Evolutionary conservation across 2,888 invertebrate genomes (phyloP), one percentile per base, ranked within the genome.

Genomic region (Oscheius myriophilus): DNA sequence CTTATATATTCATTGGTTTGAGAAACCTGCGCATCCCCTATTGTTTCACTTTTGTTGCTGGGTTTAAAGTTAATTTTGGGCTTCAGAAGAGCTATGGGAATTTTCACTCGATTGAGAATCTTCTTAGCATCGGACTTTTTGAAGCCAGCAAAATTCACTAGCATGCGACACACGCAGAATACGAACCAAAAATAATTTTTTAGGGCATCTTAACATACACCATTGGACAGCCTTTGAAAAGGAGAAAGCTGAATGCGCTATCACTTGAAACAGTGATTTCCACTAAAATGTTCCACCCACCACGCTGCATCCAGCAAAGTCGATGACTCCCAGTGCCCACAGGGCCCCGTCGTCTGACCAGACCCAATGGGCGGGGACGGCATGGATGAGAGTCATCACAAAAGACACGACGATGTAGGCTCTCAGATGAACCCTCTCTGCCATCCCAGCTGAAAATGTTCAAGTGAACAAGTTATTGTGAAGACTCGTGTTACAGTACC

Each of bases 281-380:
- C 33, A 6, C 3, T 3, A 33, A 33, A 9, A 33, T 33, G 33
- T 3, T 6, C 9, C n/a, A 54, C 73, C 45, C 26, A 76, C 76
- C 46, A 73, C 79, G 23, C 72, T 71, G 61, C 82, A 83, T 1
- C 82, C 82, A 11, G 82, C 82, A 25, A 76, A 81, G 57, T 82
- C 82, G 18, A 82, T 71, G 45, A 72, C 72, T 23, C 81, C 82
- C 63, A 78, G 23, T 23, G 64, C 41, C 51, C 70, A 69, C 26
- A 83, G 63, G 55, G 78, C 70, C 1, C 82, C 82, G 21, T 71
- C 54, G 18, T 71, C 66, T 14, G 78, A 76, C 82, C 82, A 82
- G 16, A 81, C 77, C 82, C 81, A 82, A 55, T 82, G 82, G 11
- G 82, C 82, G 4, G 81, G 73, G 11, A 82, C 66, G 12, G 77